Base-by-base conservation (phyloP, 2,888 invertebrate species). In the Acleris holmiana region DNA sequence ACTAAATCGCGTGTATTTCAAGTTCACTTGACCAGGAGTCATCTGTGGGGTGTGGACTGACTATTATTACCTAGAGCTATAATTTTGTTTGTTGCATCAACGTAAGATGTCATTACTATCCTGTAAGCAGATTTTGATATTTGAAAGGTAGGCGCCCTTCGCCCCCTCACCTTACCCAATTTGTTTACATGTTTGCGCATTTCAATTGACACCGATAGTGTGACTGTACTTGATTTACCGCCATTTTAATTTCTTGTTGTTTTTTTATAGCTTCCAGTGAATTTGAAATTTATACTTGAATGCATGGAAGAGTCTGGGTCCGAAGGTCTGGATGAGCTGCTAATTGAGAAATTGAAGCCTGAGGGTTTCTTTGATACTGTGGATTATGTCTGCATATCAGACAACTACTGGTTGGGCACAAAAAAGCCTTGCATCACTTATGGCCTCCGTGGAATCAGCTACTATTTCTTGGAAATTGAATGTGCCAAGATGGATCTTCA, bases 281-380 rank as follows among this genome's bases (percentile, higher is more conserved):
- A 97, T 80, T 78, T 97, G 6, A 96, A 96, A 94, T 99, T 99
- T 86, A 94, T 98, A 15, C 97, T 99, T 83, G 99, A 99, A 93
- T 98, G 98, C 61, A 99, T 99, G 99, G 99, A 99, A 88, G 99
- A 99, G 85, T 97, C 96, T 67, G 99, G 99, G 6, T 99, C 99
- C 67, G 97, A 97, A 82, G 99, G 99, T n/a, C 92, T 99, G 23
- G 98, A 99, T 83, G 97, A 96, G 0, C 90, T 99, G 10, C 93
- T 99, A 0, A 89, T 89, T 61, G 83, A 90, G 41, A 73, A 90
- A 57, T 71, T 93, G 44, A 91, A 92, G 67, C 93, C 93, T 23
- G 95, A 96, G 72, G 94, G 94, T 25, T 99, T 98, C 86, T 94
- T 99, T 41, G 93, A 95, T 60, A 94, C 94, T 80, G 96, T 98